These are phyloP conservation scores for Neoarius graeffei DNA, from an alignment of 2,113 vertebrate species.

Conservation along the genomic window DNA sequence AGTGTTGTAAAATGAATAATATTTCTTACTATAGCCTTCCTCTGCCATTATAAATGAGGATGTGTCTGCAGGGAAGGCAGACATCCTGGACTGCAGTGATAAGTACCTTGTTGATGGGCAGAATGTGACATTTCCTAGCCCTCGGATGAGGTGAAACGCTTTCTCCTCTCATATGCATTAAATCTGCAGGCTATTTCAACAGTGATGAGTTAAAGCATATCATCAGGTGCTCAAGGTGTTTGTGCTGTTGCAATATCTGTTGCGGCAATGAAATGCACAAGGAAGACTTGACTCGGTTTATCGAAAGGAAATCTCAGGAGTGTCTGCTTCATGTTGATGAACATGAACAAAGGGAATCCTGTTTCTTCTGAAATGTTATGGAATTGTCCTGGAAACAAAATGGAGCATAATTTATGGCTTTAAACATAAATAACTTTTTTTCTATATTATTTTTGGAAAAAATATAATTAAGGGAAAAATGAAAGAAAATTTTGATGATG, in stretches of 20 bases:
- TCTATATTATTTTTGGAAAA: too few species aligned
- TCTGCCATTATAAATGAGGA: too few species aligned
- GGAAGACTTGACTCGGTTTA: not conserved
- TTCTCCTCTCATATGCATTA: not conserved
- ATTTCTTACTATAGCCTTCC: too few species aligned
- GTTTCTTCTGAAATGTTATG: slow-evolving; percentile 2
- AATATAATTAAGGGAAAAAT: too few species aligned
- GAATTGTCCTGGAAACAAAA: not conserved
- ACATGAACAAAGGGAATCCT: not conserved
- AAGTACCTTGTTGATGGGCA: not conserved
- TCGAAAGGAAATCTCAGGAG: slow-evolving; percentile 1
- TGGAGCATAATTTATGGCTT: not conserved
- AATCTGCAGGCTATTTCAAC: not conserved
- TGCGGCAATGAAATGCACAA: not conserved
- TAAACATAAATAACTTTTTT: not conserved
- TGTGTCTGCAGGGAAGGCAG: not conserved
- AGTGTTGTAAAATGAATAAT: too few species aligned
- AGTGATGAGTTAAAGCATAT: not conserved
- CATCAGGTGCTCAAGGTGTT: not conserved
- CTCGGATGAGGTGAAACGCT: not conserved
- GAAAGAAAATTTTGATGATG: not conserved
- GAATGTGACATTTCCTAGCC: not conserved
- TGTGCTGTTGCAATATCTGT: not conserved
- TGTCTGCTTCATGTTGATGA: not conserved
- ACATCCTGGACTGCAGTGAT: not conserved